These are phyloP conservation scores for Helicolenus hilgendorfi DNA, from an alignment of 2,797 vertebrate genomes.

Conservation along the genomic window DNA sequence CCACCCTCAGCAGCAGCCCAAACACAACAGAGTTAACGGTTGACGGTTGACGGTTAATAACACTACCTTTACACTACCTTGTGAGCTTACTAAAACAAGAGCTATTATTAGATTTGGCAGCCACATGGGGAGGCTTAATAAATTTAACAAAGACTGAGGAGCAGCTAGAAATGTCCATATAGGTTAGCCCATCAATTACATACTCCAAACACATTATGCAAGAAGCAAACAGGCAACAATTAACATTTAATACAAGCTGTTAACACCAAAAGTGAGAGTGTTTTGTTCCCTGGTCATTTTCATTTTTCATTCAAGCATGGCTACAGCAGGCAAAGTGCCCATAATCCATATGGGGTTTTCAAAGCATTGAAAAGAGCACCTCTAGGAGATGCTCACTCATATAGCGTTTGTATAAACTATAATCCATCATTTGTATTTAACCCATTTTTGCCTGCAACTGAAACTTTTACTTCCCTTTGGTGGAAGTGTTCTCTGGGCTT, in stretches of 20 bases:
- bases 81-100: slow-evolving; percentile 45
- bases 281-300: background rate
- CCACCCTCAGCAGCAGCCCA: slow-evolving; percentile 60
- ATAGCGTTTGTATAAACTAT: background rate
- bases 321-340: background rate
- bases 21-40: slow-evolving; percentile 49
- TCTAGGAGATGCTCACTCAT: background rate
- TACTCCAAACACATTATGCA: slow-evolving; percentile 12
- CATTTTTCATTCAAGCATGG: background rate
- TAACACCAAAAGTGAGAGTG: background rate
- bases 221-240: background rate
- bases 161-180: slow-evolving; percentile 13
- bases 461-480: too few relatives aligned
- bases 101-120: slow-evolving; percentile 54
- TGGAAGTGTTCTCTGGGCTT: too few relatives aligned
- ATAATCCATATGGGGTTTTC: background rate
- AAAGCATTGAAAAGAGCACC: background rate
- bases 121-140: slow-evolving; percentile 19
- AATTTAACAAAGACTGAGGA: slow-evolving; percentile 27
- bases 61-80: slow-evolving; percentile 26
- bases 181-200: slow-evolving; percentile 16
- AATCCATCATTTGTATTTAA: background rate
- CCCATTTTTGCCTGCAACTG: too few relatives aligned
- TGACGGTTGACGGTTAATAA: slow-evolving; percentile 27
- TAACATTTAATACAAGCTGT: slow-evolving; percentile 7